Evolutionary conservation across 2,888 invertebrate genomes (phyloP).

Genomic region (Antheraea assamensis): DNA sequence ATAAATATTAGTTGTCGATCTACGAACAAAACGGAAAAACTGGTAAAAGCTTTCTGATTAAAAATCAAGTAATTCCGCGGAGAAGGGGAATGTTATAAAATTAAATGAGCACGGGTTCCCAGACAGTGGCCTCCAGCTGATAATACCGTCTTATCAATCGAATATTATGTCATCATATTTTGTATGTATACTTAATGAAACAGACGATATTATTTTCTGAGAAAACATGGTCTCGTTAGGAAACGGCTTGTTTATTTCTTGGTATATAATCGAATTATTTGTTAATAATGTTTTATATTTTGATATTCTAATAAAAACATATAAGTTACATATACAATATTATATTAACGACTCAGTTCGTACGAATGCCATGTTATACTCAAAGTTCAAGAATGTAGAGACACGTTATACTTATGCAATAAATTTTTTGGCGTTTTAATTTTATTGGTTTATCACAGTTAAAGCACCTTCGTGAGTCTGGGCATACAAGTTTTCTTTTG

Average conservation of each 20-base stretch:
- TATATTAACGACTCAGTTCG: background rate
- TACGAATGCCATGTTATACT: too few relatives aligned
- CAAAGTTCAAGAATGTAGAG: too few relatives aligned
- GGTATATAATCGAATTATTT: background rate
- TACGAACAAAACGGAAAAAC: too few relatives aligned
- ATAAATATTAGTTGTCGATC: too few relatives aligned
- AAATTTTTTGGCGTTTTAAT: too few relatives aligned
- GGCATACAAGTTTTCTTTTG: too few relatives aligned
- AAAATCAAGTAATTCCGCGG: too few relatives aligned
- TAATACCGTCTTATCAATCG: conserved; percentile 5
- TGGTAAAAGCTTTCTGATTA: too few relatives aligned
- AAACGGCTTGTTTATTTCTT: conserved; percentile 23
- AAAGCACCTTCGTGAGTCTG: too few relatives aligned
- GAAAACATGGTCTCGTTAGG: background rate
- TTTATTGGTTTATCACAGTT: too few relatives aligned
- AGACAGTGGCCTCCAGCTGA: background rate
- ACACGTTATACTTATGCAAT: too few relatives aligned
- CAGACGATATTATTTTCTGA: background rate
- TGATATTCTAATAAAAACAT: background rate
- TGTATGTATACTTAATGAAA: conserved; percentile 36
- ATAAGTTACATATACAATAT: background rate
- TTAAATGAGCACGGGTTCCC: background rate
- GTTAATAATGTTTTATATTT: background rate
- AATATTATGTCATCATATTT: conserved; percentile 1
- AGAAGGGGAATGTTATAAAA: background rate